These are phyloP conservation scores for Tolmerus cingulatus DNA, from an alignment of 2,888 invertebrate genomes.

Conservation along the genomic window DNA sequence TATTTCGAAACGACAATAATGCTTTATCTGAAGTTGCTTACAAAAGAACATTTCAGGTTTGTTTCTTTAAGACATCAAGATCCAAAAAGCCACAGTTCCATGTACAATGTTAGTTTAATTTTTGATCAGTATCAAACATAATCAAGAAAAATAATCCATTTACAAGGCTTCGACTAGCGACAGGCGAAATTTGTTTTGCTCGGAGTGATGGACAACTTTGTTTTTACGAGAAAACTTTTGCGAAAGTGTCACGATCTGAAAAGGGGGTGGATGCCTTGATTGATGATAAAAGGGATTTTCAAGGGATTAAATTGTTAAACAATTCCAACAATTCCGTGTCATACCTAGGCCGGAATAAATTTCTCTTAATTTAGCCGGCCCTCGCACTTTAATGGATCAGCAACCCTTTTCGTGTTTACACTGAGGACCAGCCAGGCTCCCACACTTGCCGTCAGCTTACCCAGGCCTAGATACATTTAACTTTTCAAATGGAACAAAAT, in stretches of 20 bases:
- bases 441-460: neutral
- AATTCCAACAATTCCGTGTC: slow-evolving; percentile 7
- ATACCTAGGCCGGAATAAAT: neutral
- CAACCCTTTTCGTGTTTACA: neutral
- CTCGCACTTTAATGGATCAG: neutral
- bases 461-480: neutral
- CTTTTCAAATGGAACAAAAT: neutral
- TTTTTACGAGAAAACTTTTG: neutral
- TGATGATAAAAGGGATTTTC: slow-evolving; percentile 8
- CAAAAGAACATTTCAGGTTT: neutral
- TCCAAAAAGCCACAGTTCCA: neutral
- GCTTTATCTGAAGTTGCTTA: neutral
- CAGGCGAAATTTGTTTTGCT: neutral
- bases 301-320: neutral
- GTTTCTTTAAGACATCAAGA: neutral
- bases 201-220: neutral
- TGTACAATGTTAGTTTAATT: neutral
- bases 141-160: slow-evolving; percentile 9
- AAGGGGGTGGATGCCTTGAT: neutral
- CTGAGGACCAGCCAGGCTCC: neutral
- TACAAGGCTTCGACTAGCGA: neutral
- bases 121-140: slow-evolving; percentile 8
- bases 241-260: neutral
- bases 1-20: neutral
- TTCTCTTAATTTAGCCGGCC: neutral